A percentile compares a stretch with the other conserved stretches of the same genome.
These are phyloP conservation scores for Piaya cayana DNA, from an alignment of 2,113 vertebrate species.

Conservation along the genomic window DNA sequence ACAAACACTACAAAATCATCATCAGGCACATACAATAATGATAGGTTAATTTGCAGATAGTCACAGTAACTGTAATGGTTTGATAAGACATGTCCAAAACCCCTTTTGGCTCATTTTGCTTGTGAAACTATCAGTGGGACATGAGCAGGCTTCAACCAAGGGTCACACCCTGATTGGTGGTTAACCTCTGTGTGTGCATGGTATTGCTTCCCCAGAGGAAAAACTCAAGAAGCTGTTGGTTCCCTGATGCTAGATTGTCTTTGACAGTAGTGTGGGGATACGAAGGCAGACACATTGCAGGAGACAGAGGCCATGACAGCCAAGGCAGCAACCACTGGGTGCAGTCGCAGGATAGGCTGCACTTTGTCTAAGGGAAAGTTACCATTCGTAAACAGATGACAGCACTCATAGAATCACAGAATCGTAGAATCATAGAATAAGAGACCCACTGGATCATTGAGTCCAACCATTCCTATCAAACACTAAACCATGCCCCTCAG, in stretches of 20 bases:
- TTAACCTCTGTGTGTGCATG: neutral
- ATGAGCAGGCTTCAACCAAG: accelerated
- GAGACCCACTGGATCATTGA: no score
- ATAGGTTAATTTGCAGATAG: neutral
- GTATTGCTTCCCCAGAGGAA: neutral
- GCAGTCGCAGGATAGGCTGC: neutral
- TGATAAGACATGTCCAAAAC: neutral
- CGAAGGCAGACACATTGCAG: neutral
- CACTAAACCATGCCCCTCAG: no score
- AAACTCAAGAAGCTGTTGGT: neutral
- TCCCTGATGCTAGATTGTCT: accelerated
- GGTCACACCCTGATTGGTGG: neutral
- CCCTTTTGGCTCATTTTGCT: neutral
- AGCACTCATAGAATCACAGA: no score
- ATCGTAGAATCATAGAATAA: no score
- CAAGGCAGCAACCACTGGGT: accelerated
- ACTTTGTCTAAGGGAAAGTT: neutral
- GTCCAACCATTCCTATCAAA: no score
- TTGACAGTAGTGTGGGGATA: neutral
- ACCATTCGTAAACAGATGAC: accelerated
- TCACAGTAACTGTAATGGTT: accelerated
- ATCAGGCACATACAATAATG: neutral
- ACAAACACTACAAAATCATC: neutral
- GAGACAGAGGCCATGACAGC: neutral
- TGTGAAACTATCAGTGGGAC: accelerated